Base-by-base conservation (phyloP, 2,888 invertebrate species). In the Nymphalis c-album region DNA sequence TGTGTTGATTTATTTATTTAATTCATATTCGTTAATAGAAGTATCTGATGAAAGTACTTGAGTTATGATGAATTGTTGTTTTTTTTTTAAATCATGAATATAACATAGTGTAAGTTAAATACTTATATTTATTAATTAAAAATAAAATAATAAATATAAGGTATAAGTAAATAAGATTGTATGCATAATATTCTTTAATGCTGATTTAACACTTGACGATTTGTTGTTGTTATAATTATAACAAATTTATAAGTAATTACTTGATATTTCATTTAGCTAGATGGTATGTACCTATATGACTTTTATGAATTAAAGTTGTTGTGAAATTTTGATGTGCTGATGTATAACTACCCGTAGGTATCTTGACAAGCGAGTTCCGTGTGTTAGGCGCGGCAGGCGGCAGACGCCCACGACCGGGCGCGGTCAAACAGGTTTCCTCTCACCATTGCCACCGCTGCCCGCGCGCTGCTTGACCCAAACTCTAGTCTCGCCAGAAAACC, bases 351-450 rank as follows among this genome's bases (percentile, higher is more conserved):
- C 57, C 57, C 62, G 50, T 58, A 63, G 57, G 61, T 68, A 67
- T 59, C 69, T 71, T 63, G 70, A 60, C 59, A 58, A 64, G 73
- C 67, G 46, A 71, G 73, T 74, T 74, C 72, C 70, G 73, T 65
- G 65, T 69, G 71, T 82, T 50, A 69, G 79, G 73, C 76, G 79
- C 81, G 81, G 76, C 65, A 65, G 65, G 81, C 79, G 80, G 84
- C 84, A 82, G 84, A 85, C 88, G 85, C 89, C 80, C 76, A 77
- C 77, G 72, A 75, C 76, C 75, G 80, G 79, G 77, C 76, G 76
- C 75, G 73, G 79, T 72, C 81, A 86, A 91, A 91, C 91, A 80
- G 89, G 91, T 91, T 91, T 80, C 91, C 90, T 85, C 90, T 91
- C 90, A 88, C 90, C 81, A 66, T 64, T 64, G 68, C 58, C 65